Percentiles rank a stretch among this genome's conserved stretches.
Conservation (phyloP, 2,797 vertebrate species). For the Argya squamiceps region DNA sequence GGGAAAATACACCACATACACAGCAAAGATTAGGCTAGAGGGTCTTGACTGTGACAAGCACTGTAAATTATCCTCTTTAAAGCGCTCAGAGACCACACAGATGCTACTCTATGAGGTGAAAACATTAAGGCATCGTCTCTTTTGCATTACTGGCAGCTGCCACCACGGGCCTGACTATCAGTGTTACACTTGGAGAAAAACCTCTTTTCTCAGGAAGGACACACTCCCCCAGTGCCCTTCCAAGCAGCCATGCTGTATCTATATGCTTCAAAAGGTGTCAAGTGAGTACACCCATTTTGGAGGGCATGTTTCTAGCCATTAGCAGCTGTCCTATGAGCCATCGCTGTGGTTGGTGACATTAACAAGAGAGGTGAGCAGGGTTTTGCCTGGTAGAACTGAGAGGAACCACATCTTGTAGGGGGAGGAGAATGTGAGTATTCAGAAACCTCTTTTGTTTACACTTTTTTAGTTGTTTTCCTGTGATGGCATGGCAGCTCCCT, state of each 20-base stretch:
- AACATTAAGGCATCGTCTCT: neutral
- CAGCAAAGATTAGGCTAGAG: neutral
- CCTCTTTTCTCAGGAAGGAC: neutral
- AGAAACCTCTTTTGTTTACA: neutral
- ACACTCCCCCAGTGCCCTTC: neutral
- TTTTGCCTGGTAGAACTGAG: neutral
- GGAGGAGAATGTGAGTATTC: neutral
- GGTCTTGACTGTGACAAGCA: neutral
- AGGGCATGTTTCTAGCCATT: neutral
- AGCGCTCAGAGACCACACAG: neutral
- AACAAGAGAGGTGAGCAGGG: neutral
- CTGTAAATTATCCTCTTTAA: neutral
- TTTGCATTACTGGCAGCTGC: neutral
- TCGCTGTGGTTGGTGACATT: neutral
- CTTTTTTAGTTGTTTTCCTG: neutral
- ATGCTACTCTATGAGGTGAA: neutral
- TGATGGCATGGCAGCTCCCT: neutral
- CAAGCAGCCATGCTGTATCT: neutral
- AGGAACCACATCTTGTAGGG: neutral
- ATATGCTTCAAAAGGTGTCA: neutral
- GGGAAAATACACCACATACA: neutral
- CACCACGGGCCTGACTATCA: neutral
- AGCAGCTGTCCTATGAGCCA: neutral
- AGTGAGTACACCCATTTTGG: neutral
- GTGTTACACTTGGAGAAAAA: neutral